phyloP scores from a whole-genome alignment of 2,113 vertebrate species.

The Carassius auratus region DNA sequence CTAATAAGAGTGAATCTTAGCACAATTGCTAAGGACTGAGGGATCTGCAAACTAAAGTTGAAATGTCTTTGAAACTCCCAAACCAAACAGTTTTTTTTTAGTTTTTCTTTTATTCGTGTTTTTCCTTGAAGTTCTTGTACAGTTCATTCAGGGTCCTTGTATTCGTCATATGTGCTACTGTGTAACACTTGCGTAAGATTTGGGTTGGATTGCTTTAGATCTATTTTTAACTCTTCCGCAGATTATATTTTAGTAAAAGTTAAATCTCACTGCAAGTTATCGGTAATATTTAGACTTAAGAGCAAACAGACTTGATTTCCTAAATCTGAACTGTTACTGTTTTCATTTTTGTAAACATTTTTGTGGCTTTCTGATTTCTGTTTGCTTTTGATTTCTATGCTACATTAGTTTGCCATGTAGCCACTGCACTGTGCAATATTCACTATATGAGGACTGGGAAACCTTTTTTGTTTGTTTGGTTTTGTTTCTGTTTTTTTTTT shows the following conservation, averaged over 20 bases:
- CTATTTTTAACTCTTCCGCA: conserved; percentile 72
- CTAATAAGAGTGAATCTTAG: background rate
- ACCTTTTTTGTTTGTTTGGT: conserved; percentile 71
- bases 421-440: conserved; percentile 99
- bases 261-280: conserved; percentile 89
- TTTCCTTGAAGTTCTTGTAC: conserved; percentile 63
- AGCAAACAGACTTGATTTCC: conserved; percentile 84
- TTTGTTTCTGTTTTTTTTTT: conserved; percentile 63
- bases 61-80: conserved; percentile 59
- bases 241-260: conserved; percentile 73
- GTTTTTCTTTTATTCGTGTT: conserved; percentile 13
- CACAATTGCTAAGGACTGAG: background rate
- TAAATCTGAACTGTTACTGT: conserved; percentile 90
- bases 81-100: conserved; percentile 47
- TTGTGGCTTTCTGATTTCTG: conserved; percentile 80
- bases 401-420: conserved; percentile 97
- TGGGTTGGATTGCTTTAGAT: conserved; percentile 73
- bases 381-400: conserved; percentile 86
- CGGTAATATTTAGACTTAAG: conserved; percentile 84
- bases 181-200: conserved; percentile 73
- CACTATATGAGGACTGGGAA: conserved; percentile 97
- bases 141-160: conserved; percentile 84
- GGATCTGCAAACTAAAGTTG: conserved; percentile 20
- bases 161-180: conserved; percentile 83
- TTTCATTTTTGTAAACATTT: conserved; percentile 81